phyloP scores from a whole-genome alignment of 2,113 vertebrate species.

The Crotalus tigris region DNA sequence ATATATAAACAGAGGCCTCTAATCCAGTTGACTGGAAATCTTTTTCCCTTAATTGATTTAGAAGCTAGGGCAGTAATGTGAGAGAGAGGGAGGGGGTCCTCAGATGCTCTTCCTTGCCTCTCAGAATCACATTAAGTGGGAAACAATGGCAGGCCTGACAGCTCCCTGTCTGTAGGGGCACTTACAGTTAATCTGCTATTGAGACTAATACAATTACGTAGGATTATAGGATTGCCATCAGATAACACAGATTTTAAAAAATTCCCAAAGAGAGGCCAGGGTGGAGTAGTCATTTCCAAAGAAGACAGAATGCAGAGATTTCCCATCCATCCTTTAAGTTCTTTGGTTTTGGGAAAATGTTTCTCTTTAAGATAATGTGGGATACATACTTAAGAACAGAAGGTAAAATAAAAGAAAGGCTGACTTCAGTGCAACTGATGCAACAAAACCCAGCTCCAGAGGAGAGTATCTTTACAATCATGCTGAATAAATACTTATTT shows the following conservation, averaged over 20 bases:
- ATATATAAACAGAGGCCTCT: slow-evolving; percentile 73
- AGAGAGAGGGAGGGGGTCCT: slow-evolving; percentile 58
- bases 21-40: slow-evolving; percentile 79
- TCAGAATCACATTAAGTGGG: slow-evolving; percentile 75
- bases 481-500: slow-evolving; percentile 23
- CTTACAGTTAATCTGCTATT: slow-evolving; percentile 77
- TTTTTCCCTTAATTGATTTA: slow-evolving; percentile 81
- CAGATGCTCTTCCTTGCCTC: slow-evolving; percentile 67
- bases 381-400: background rate
- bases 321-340: slow-evolving; percentile 8
- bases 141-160: slow-evolving; percentile 76
- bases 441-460: background rate
- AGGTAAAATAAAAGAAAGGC: background rate
- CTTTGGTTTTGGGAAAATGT: background rate
- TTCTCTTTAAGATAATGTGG: background rate
- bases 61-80: slow-evolving; percentile 74
- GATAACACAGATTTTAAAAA: slow-evolving; percentile 67
- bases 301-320: slow-evolving; percentile 18
- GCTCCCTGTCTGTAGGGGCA: slow-evolving; percentile 72
- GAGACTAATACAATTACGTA: slow-evolving; percentile 77
- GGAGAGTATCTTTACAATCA: background rate
- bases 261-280: slow-evolving; percentile 41
- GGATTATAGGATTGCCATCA: slow-evolving; percentile 70
- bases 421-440: background rate
- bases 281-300: slow-evolving; percentile 47